Evolutionary conservation across 2,888 invertebrate genomes (phyloP).

Genomic region (Lycocerus yunnanus): DNA sequence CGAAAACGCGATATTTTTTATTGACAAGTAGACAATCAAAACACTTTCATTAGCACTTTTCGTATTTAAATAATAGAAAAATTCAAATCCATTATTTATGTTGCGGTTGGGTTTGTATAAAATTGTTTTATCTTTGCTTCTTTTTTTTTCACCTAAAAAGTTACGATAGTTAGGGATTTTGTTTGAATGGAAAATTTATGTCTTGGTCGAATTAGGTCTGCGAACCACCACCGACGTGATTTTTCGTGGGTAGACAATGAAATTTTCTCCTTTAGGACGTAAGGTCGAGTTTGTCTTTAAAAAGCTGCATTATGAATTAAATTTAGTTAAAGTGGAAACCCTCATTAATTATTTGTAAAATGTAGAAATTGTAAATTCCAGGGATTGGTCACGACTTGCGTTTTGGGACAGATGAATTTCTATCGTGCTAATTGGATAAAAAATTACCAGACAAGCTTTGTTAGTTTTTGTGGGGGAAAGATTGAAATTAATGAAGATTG

Average conservation of each 20-base stretch:
- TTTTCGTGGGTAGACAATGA: background rate
- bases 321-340: background rate
- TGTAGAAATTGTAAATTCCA: background rate
- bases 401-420: background rate
- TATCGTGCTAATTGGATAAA: background rate
- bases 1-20: background rate
- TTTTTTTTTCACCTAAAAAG: background rate
- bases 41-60: background rate
- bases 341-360: background rate
- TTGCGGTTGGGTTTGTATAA: background rate
- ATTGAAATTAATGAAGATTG: background rate
- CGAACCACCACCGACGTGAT: background rate
- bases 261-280: background rate
- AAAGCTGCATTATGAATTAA: background rate
- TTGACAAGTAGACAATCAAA: background rate
- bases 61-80: background rate
- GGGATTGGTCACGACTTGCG: background rate
- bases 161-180: background rate
- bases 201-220: background rate
- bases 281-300: background rate
- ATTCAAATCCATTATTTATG: background rate
- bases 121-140: background rate
- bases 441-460: background rate
- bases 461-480: background rate
- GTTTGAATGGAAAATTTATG: background rate